These are phyloP conservation scores for Callipepla californica DNA, from an alignment of 2,113 vertebrate genomes.

Conservation along the genomic window DNA sequence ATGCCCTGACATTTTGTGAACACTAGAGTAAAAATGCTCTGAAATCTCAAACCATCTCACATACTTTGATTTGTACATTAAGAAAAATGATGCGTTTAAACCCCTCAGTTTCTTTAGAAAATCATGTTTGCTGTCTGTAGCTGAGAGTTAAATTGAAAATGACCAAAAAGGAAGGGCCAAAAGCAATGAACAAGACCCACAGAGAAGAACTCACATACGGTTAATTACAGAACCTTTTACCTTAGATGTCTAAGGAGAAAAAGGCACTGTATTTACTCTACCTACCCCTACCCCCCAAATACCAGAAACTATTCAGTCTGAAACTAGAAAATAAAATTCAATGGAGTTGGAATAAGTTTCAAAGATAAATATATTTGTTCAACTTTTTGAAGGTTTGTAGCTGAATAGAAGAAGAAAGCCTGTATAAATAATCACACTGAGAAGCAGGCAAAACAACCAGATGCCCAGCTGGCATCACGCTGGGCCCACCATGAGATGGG, in stretches of 20 bases:
- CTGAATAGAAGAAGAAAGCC: background rate
- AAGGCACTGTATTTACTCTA: background rate
- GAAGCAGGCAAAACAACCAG: background rate
- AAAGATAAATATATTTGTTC: background rate
- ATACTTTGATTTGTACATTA: background rate
- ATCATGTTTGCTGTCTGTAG: background rate
- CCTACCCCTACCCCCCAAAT: background rate
- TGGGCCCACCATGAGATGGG: accelerated
- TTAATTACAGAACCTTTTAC: background rate
- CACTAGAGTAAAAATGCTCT: background rate
- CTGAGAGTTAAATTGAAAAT: background rate
- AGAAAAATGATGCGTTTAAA: background rate
- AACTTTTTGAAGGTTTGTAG: background rate
- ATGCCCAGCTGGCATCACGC: background rate
- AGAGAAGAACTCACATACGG: background rate
- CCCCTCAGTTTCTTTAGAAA: background rate
- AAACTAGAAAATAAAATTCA: accelerated
- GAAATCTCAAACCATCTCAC: background rate
- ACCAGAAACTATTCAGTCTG: background rate
- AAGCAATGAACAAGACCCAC: background rate
- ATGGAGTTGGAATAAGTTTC: background rate
- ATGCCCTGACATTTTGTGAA: background rate
- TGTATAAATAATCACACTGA: background rate
- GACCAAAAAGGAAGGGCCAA: background rate
- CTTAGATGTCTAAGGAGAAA: background rate